phyloP scores from a whole-genome alignment of 2,888 invertebrate species.

The Acleris emargana region DNA sequence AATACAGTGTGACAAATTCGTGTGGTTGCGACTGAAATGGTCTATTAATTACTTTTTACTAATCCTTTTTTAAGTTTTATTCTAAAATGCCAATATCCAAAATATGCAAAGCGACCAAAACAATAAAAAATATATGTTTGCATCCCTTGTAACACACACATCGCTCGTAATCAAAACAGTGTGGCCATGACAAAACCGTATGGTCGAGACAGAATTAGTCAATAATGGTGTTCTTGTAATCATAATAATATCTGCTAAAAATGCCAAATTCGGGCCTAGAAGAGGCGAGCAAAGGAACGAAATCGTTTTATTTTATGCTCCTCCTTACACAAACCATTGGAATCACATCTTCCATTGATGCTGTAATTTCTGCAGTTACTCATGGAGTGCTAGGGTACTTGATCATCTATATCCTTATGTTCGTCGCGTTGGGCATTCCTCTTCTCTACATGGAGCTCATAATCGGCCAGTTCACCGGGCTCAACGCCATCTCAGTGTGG shows the following conservation, averaged over 20 bases:
- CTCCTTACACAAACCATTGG: conserved; percentile 58
- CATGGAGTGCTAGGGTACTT: conserved; percentile 57
- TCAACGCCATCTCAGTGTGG: conserved; percentile 70
- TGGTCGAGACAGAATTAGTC: not conserved
- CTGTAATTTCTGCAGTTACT: conserved; percentile 52
- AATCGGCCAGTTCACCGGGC: conserved; percentile 68
- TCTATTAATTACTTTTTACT: no score
- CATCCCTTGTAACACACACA: not conserved
- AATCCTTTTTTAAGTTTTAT: no score
- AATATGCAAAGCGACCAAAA: no score
- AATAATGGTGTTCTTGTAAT: not conserved
- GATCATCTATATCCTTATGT: conserved; percentile 47
- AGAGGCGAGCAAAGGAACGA: conserved; percentile 43
- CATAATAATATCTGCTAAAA: not conserved
- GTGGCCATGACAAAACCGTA: not conserved
- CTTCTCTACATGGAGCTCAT: conserved; percentile 70
- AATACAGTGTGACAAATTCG: no score
- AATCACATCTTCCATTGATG: conserved; percentile 46
- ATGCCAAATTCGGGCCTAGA: conserved; percentile 25
- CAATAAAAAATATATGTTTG: no score
- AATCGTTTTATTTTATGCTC: conserved; percentile 49
- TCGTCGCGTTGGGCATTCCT: conserved; percentile 55
- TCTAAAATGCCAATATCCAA: no score
- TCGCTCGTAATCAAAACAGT: not conserved
- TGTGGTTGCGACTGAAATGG: no score